Evolutionary conservation across 2,797 vertebrate genomes (phyloP), one percentile per base, ranked within the genome.

Genomic region (Pseudochirops corinnae): DNA sequence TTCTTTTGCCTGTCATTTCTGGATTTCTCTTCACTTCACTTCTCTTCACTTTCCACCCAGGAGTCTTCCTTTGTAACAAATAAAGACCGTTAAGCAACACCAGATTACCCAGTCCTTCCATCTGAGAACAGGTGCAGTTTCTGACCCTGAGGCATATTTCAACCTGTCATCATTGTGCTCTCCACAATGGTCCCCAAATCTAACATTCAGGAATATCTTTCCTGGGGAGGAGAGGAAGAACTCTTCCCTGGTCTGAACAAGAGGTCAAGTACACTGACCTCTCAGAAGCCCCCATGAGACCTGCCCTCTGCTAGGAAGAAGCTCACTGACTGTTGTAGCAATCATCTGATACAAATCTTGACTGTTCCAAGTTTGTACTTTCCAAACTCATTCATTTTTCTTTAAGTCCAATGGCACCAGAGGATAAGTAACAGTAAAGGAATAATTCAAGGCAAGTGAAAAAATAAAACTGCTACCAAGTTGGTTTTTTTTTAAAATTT

Each of bases 321-420:
- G 91, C 12, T 82, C 21, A 46, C 10, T 46, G 74, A 24, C 39
- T 87, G 39, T 28, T 87, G 39, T 26, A 82, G 12, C 2, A 87
- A 87, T 82, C n/a, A 82, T 57, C 92, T 94, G 56, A 94, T 93
- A 91, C 50, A 91, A 92, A 74, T 94, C 60, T 94, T 95, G 31
- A 53, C 33, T 96, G 95, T 94, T 92, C 67, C 92, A 62, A 93
- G 62, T n/a, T 56, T 31, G 39, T 55, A 53, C 92, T 82, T 82
- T 93, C 94, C 56, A 93, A 96, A 95, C 56, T 16, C 57, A 94
- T 94, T 90, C 50, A 57, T 7, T 91, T 95, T 94, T 95, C 56
- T 50, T 50, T 10, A 87, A 26, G 21, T 9, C 55, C 91, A 92
- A 60, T 4, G 93, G 55, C 82, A 91, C 92, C 39, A 93, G 46